Conservation (phyloP, 2,888 invertebrate species). For the Metalampra italica region DNA sequence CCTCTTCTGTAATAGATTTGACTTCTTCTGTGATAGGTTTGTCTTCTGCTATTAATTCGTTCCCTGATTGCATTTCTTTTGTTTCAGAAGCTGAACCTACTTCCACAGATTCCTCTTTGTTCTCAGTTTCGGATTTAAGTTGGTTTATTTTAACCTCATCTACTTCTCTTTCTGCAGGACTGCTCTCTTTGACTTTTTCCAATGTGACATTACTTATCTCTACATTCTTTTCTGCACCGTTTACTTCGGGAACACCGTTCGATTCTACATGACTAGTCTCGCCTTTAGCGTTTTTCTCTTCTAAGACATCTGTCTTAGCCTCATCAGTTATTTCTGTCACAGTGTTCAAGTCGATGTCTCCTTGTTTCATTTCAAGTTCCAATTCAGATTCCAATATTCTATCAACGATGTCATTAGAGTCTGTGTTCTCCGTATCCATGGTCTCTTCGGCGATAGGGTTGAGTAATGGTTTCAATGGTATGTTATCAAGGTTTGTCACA, state of each 20-base stretch:
- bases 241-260: conserved; percentile 1
- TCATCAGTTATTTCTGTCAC: conserved; percentile 31
- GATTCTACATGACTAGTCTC: conserved; percentile 8
- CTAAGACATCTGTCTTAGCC: conserved; percentile 18
- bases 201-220: conserved; percentile 14
- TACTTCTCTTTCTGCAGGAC: conserved; percentile 19
- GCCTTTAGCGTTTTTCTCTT: conserved; percentile 17
- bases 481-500: conserved; percentile 63
- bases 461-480: conserved; percentile 56
- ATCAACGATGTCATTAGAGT: conserved; percentile 62
- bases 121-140: background rate
- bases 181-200: conserved; percentile 21
- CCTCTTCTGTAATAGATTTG: conserved; percentile 9
- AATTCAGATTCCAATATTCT: conserved; percentile 61
- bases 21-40: conserved; percentile 8
- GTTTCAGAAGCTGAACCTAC: conserved; percentile 3
- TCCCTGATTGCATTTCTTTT: conserved; percentile 15
- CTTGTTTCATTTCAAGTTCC: conserved; percentile 55
- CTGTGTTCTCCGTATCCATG: conserved; percentile 58
- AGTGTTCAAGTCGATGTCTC: conserved; percentile 35
- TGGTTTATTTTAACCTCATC: conserved; percentile 6
- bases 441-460: conserved; percentile 59
- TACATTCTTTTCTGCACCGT: conserved; percentile 20
- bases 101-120: conserved; percentile 1
- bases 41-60: conserved; percentile 6